These are phyloP conservation scores for Desmophyllum pertusum DNA, from an alignment of 92 coral and sea anemone genomes.

Conservation along the genomic window DNA sequence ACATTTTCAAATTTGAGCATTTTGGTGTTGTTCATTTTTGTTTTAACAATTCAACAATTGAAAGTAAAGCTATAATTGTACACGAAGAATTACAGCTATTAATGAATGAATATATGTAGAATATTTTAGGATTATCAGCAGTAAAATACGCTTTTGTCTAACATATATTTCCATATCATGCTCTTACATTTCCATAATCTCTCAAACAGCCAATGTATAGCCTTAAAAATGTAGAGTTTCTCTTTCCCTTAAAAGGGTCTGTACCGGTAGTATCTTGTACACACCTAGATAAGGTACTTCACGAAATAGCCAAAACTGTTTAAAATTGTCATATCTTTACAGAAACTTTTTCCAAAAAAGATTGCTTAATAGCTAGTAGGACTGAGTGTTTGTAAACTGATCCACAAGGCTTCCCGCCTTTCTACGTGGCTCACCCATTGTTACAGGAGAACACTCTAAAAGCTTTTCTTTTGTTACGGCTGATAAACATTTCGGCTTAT, in stretches of 20 bases:
- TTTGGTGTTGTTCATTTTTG: constrained; percentile 2
- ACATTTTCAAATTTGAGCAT: background rate
- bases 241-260: background rate
- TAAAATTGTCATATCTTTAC: constrained; percentile 28
- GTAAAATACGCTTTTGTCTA: background rate
- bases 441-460: constrained; percentile 59
- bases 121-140: background rate
- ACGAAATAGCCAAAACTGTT: constrained; percentile 19
- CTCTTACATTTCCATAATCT: too few species aligned
- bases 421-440: constrained; percentile 30
- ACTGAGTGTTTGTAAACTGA: constrained; percentile 33
- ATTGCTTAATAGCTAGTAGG: constrained; percentile 30
- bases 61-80: background rate
- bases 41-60: background rate
- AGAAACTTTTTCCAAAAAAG: constrained; percentile 31
- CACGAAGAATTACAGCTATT: constrained; percentile 1
- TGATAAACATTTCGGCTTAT: constrained; percentile 73
- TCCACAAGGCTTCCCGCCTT: constrained; percentile 40
- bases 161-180: background rate
- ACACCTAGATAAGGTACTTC: constrained; percentile 21
- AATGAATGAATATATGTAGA: background rate
- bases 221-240: background rate
- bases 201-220: too few species aligned
- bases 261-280: background rate
- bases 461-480: constrained; percentile 71